A percentile compares a stretch with the other conserved stretches of the same genome.
phyloP scores from a whole-genome alignment of 2,113 vertebrate species.

The Sprattus sprattus region DNA sequence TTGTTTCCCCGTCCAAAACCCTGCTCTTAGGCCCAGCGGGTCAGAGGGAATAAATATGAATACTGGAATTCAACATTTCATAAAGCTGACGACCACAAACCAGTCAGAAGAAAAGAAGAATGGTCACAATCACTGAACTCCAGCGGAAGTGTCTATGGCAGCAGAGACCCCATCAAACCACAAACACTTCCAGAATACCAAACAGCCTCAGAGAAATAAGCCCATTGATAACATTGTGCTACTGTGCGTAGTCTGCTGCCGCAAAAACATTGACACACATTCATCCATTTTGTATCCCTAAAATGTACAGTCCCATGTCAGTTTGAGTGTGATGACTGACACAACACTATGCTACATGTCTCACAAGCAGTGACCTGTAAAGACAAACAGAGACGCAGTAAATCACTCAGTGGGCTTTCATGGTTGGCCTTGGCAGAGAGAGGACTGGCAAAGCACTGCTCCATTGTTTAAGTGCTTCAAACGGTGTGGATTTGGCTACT shows the following conservation, averaged over 20 bases:
- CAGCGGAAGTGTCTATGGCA: not conserved
- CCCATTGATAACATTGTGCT: constrained; percentile 1
- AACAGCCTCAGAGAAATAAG: constrained; percentile 1
- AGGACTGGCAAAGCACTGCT: not conserved
- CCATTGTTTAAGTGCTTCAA: not conserved
- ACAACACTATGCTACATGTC: not conserved
- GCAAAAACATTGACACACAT: not conserved
- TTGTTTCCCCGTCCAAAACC: not conserved
- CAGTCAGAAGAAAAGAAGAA: not conserved
- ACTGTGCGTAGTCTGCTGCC: not conserved
- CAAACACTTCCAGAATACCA: not conserved
- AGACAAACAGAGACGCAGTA: not conserved
- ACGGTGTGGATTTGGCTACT: not conserved
- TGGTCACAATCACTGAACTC: not conserved
- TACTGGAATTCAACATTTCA: not conserved
- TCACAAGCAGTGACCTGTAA: not conserved
- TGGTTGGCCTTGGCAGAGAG: not conserved
- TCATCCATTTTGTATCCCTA: not conserved
- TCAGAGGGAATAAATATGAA: not conserved
- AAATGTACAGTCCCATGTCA: not conserved
- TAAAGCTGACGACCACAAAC: not conserved
- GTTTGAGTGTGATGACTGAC: not conserved
- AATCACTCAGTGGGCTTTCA: not conserved
- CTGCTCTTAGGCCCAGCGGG: not conserved
- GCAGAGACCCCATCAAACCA: not conserved